Evolutionary conservation across 2,797 vertebrate genomes (phyloP), one percentile per base, ranked within the genome.

Genomic region (Tragopan temminckii): DNA sequence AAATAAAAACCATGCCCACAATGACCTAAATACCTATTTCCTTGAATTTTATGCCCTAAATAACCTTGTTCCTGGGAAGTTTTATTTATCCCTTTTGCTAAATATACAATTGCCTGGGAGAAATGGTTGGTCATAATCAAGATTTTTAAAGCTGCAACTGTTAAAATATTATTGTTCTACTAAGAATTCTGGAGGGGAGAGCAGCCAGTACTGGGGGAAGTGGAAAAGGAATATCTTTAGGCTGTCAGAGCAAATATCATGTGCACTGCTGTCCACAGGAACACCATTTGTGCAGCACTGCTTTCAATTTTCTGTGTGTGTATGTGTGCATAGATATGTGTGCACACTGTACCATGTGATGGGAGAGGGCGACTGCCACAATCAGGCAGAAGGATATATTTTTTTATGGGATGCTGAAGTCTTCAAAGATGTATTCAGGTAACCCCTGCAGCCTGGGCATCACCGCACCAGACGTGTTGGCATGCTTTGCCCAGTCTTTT

Each of bases 1-100:
- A 98, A 99, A 98, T 98, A 98, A 98, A 98, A 98, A 98, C 97
- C 98, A 98, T 98, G 97, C 96, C 94, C 96, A 89, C 96, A 42
- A 94, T 86, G 97, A 97, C 97, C 97, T 98, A 98, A 98, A 98
- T 98, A 96, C 97, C 96, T 94, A 98, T 98, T 98, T 98, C 98
- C 98, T 98, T 93, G 88, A 97, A 96, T 97, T 83, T 97, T 94
- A 95, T 97, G 96, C 96, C 97, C 90, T 81, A 96, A 98, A 97
- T 97, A 97, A 97, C 97, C 96, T 96, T 79, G 94, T 97, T 97
- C 97, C 94, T 89, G 93, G 85, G 95, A 96, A 94, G 90, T 93
- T 86, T 97, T 97, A 97, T 94, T 96, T 97, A 96, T 98, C 95
- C 96, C 97, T 97, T 95, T 97, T 96, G 97, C 93, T 97, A 91